These are phyloP conservation scores for Suillia variegata DNA, from an alignment of 2,888 invertebrate genomes.

Conservation along the genomic window DNA sequence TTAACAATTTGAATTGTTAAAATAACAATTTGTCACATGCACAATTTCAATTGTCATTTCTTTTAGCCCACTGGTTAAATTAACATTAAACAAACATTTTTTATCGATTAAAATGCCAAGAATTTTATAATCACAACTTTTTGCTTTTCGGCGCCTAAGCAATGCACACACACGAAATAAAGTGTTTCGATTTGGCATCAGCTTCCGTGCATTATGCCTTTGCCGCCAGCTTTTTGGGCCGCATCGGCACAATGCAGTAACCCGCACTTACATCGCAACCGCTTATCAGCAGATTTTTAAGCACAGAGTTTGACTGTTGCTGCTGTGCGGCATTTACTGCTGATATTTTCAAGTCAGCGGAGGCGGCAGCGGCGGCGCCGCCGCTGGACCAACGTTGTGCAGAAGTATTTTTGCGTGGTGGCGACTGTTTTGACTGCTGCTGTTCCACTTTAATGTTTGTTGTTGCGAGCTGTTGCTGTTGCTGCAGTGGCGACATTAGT, in stretches of 20 bases:
- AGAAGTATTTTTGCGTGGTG: constrained; percentile 38
- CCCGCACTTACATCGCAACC: constrained; percentile 94
- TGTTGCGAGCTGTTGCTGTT: constrained; percentile 48
- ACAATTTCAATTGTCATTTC: too few species aligned
- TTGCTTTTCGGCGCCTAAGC: too few species aligned
- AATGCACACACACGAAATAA: too few species aligned
- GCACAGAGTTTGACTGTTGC: constrained; percentile 66
- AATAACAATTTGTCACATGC: too few species aligned
- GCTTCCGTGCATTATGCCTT: constrained; percentile 61
- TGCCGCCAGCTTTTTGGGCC: constrained; percentile 63
- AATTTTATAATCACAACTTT: too few species aligned
- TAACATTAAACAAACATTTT: too few species aligned
- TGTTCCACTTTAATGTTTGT: constrained; percentile 25
- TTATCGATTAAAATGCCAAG: too few species aligned
- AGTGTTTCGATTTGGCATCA: too few species aligned
- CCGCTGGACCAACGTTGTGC: constrained; percentile 57
- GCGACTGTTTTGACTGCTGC: constrained; percentile 28
- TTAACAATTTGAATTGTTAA: too few species aligned
- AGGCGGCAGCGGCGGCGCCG: constrained; percentile 30
- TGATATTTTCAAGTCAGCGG: neutral
- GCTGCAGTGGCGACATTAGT: constrained; percentile 62
- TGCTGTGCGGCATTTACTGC: constrained; percentile 31
- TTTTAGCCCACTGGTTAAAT: too few species aligned
- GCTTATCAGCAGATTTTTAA: constrained; percentile 93
- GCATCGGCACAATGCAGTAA: constrained; percentile 80